Evolutionary conservation across 1,140 invertebrate species (phyloP), one percentile per base, ranked within the genome.

Genomic region (Drosophila sturtevanti): DNA sequence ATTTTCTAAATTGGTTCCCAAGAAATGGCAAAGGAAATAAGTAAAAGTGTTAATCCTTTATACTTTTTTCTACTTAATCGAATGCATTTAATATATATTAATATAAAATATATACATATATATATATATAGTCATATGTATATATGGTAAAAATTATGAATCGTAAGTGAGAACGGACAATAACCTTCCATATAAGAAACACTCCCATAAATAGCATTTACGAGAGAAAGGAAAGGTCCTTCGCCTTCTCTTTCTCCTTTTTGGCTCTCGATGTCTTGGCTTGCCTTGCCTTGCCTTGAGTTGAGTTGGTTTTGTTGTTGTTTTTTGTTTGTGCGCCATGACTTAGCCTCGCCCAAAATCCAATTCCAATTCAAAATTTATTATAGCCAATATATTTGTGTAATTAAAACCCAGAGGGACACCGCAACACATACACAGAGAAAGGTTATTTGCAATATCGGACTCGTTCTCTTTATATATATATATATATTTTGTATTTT

Each of bases 381-480:
- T 75, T 75, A 61, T 58, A 64, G 72, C 58, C 63, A 75, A 75
- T 75, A 75, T 75, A 75, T 74, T 75, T 68, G 16, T 75, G 72
- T 75, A 75, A 75, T 75, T 74, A 74, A 75, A 68, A 73, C 24
- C 24, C 54, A 34, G 27, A 56, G 63, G 16, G 37, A 22, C 54
- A 61, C n/a, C 54, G 16, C 41, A 48, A 18, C n/a, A n/a, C n/a
- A 27, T 27, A 56, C 31, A 38, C 48, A 51, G 69, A 56, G 58
- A 75, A 75, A 62, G 63, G 72, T 52, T 75, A 75, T 76, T 56
- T 56, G 41, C 54, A 55, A 55, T 55, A 52, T 65, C 64, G 51
- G 55, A 68, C 72, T 34, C 12, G 56, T 48, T 59, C 54, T 55
- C 72, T 72, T 31, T 1, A 31, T 31, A 31, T 31, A 31, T 31